Evolutionary conservation across 30 jellyfish, hydroid and myxozoan species (phyloP).

Genomic region (Phacellophora camtschatica): DNA sequence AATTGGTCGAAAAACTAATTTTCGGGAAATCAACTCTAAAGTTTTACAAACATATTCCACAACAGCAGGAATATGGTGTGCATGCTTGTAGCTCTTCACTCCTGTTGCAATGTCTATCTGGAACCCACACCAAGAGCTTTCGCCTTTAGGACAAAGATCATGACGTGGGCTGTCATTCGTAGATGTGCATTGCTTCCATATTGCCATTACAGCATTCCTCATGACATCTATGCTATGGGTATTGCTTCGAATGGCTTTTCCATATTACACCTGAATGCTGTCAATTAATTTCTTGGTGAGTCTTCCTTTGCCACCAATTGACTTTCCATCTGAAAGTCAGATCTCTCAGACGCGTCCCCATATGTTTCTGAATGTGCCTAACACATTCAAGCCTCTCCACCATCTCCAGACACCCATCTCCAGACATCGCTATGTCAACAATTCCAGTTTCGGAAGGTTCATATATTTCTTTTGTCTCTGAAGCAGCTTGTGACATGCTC

Average conservation of each 20-base stretch:
- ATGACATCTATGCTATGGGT: not conserved
- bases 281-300: not conserved
- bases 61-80: not conserved
- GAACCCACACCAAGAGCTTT: slow-evolving; percentile 12
- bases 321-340: not conserved
- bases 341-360: not conserved
- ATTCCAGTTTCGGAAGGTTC: not conserved
- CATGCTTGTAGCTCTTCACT: not conserved
- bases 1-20: too few species aligned
- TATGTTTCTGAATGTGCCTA: not conserved
- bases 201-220: not conserved
- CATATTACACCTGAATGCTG: slow-evolving; percentile 5
- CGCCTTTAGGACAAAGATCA: not conserved
- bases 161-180: not conserved
- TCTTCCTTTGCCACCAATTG: slow-evolving; percentile 1
- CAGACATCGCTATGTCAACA: not conserved
- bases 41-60: too few species aligned
- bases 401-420: not conserved
- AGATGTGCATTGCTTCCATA: not conserved
- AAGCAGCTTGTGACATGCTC: too few species aligned
- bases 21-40: too few species aligned
- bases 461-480: not conserved
- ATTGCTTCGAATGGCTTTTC: slow-evolving; percentile 8
- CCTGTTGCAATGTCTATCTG: not conserved
- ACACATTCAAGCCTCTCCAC: too few species aligned